These are phyloP conservation scores for Tetragonula carbonaria DNA, from an alignment of 2,888 invertebrate species.

Conservation along the genomic window DNA sequence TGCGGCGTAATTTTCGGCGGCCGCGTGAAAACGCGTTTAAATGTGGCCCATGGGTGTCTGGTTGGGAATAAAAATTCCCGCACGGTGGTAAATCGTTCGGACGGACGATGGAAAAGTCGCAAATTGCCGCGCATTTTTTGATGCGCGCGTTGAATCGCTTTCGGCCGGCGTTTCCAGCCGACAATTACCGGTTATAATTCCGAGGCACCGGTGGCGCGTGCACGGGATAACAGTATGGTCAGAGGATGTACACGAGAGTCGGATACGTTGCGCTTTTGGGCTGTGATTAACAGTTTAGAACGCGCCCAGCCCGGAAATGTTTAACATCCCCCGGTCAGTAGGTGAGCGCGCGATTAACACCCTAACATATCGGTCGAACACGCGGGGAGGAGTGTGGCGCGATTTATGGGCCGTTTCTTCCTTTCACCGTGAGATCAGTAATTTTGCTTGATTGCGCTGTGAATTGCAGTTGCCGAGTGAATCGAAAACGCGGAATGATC, in stretches of 20 bases:
- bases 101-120: slow-evolving; percentile 13
- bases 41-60: slow-evolving; percentile 29
- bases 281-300: slow-evolving; percentile 56
- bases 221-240: not conserved
- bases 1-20: slow-evolving; percentile 8
- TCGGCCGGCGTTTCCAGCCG: slow-evolving; percentile 4
- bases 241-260: not conserved
- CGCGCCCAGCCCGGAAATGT: slow-evolving; percentile 37
- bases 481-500: not conserved
- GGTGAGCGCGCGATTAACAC: slow-evolving; percentile 58
- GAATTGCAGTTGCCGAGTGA: not conserved
- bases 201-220: not conserved
- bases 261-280: slow-evolving; percentile 40
- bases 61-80: slow-evolving; percentile 42
- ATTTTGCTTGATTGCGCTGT: slow-evolving; percentile 24
- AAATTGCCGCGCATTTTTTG: slow-evolving; percentile 45
- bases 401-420: slow-evolving; percentile 45
- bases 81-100: slow-evolving; percentile 18
- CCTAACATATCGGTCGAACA: not conserved
- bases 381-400: not conserved
- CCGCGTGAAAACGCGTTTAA: slow-evolving; percentile 20
- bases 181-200: slow-evolving; percentile 54
- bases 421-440: slow-evolving; percentile 34
- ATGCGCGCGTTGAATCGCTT: slow-evolving; percentile 2
- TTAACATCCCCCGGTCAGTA: slow-evolving; percentile 56